Percentiles rank a stretch among this genome's conserved stretches.
Evolutionary conservation across 2,888 invertebrate species (phyloP).

Genomic region (Gonocerus acuteangulatus): DNA sequence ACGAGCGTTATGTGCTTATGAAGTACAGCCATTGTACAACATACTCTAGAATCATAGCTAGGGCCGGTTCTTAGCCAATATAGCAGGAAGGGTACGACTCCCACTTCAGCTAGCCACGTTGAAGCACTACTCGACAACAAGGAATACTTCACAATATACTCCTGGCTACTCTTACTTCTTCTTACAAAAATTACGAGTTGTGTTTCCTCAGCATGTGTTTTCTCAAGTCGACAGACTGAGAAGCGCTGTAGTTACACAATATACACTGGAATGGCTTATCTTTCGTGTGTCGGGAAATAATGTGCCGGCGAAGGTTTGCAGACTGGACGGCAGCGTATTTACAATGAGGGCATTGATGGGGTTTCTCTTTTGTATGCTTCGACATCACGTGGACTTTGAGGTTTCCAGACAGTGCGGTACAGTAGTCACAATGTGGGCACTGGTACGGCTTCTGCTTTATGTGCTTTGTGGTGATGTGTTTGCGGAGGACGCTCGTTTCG

Average conservation of each 20-base stretch:
- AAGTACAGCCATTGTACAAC: too few species aligned
- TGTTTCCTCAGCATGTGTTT: not conserved
- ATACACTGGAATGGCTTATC: constrained; percentile 6
- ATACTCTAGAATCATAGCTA: too few species aligned
- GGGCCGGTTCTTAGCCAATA: too few species aligned
- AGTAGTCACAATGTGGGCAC: constrained; percentile 1
- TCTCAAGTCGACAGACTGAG: not conserved
- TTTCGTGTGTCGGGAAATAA: not conserved
- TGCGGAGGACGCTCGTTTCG: not conserved
- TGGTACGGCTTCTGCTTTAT: not conserved
- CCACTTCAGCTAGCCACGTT: too few species aligned
- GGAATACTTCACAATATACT: too few species aligned
- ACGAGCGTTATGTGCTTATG: too few species aligned
- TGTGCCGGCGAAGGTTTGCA: not conserved
- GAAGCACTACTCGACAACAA: too few species aligned
- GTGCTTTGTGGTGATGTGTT: not conserved
- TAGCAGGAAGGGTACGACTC: too few species aligned
- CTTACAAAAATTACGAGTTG: not conserved
- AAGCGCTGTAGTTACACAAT: not conserved
- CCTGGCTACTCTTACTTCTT: too few species aligned
- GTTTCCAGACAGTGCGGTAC: not conserved
- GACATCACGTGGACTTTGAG: constrained; percentile 4
- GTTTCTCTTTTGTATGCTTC: constrained; percentile 11
- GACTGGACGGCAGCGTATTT: not conserved
- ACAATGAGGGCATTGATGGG: not conserved